Percentiles rank a stretch among this genome's conserved stretches.
phyloP scores from a whole-genome alignment of 1,140 invertebrate genomes.

The Aphaenogaster floridana region DNA sequence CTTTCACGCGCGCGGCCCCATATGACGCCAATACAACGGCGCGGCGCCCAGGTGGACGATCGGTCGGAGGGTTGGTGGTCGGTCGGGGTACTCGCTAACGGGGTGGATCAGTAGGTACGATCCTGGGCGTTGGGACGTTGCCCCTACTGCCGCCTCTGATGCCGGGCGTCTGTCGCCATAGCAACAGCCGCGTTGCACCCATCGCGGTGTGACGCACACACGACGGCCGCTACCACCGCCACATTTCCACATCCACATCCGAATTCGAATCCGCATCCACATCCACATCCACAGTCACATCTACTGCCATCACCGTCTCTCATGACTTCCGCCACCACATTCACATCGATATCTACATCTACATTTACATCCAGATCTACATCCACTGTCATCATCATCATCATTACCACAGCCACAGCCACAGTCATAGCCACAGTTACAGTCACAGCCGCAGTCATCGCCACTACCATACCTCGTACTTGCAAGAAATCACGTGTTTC shows the following conservation, averaged over 20 bases:
- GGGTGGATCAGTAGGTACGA: slow-evolving; percentile 83
- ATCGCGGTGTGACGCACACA: slow-evolving; percentile 79
- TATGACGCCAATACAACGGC: slow-evolving; percentile 56
- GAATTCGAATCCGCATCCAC: not conserved
- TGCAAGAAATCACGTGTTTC: slow-evolving; percentile 71
- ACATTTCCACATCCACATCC: not conserved
- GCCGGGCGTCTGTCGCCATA: slow-evolving; percentile 87
- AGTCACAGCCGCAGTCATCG: not conserved
- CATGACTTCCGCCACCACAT: not conserved
- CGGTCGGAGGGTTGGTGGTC: slow-evolving; percentile 21
- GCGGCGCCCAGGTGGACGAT: slow-evolving; percentile 62
- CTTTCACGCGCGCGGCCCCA: slow-evolving; percentile 24
- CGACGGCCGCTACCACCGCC: slow-evolving; percentile 50
- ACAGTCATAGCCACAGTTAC: not conserved
- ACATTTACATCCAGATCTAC: not conserved
- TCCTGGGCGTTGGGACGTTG: slow-evolving; percentile 85
- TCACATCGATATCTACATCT: not conserved
- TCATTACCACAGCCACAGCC: not conserved
- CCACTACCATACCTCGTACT: slow-evolving; percentile 29
- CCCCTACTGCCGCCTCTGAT: slow-evolving; percentile 82
- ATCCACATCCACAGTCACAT: not conserved
- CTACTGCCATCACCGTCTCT: too few relatives aligned
- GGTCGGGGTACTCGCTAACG: slow-evolving; percentile 42
- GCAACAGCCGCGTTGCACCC: slow-evolving; percentile 86
- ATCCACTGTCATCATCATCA: not conserved